Evolutionary conservation across 2,888 invertebrate species (phyloP), one percentile per base, ranked within the genome.

Genomic region (Heterodera filipjevi): DNA sequence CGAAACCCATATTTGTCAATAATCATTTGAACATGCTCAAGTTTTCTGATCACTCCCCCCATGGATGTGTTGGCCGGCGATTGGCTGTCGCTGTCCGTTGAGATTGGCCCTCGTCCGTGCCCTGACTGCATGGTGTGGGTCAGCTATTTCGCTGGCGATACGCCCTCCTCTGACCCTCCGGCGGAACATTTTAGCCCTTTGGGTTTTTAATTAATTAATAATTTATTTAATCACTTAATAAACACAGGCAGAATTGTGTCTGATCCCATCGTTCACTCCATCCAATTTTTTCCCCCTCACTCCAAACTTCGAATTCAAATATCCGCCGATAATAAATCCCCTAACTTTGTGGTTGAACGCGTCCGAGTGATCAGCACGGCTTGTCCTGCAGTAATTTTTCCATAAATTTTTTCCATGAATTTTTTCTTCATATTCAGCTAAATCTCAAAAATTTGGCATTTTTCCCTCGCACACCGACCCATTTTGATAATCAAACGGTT

Each of bases 81-180:
- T 35, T 32, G 33, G 33, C 33, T 68, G 33, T 16, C 32, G 10
- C 32, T 68, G 3, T 68, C 68, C 33, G 68, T 68, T 27, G 33
- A 35, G 22, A 22, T 68, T 32, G 68, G 33, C 1, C 68, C 68
- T 35, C 16, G 0, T 14, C 68, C 68, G 5, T 77, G 77, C 64
- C 16, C 46, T 8, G 33, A 33, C 14, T 77, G 77, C 35, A 53
- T 77, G 27, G 72, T 77, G 2, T 77, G 72, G 77, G 30, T 77
- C 27, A 77, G 77, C 19, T 72, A 77, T 72, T 77, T 59, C n/a
- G 46, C 72, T 32, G 53, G 71, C 22, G n/a, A n/a, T 27, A 10
- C n/a, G 8, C 10, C 27, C 8, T 59, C 59, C 59, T 2, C 59
- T 10, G 59, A 19, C 22, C 22, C n/a, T 59, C 12, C 59, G 6